A percentile compares a stretch with the other conserved stretches of the same genome.
These are phyloP conservation scores for Antechinus flavipes DNA, from an alignment of 2,113 vertebrate genomes.

Conservation along the genomic window DNA sequence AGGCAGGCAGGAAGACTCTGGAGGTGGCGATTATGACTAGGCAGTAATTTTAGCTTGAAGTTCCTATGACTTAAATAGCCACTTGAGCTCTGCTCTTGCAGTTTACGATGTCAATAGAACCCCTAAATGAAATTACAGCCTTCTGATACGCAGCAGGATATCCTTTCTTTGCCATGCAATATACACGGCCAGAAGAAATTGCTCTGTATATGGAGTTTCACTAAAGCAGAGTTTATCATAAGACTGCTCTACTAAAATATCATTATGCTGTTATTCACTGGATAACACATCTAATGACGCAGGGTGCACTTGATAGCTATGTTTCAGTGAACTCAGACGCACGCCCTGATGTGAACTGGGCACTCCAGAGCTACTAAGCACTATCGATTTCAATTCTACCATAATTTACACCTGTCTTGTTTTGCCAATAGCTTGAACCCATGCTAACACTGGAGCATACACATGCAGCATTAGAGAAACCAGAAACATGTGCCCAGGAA, in stretches of 20 bases:
- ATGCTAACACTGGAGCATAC: slow-evolving; percentile 83
- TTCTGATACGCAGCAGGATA: slow-evolving; percentile 88
- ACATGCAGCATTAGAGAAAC: slow-evolving; percentile 75
- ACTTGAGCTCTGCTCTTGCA: slow-evolving; percentile 87
- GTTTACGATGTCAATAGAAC: slow-evolving; percentile 88
- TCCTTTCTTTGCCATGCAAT: slow-evolving; percentile 88
- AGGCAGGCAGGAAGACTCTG: slow-evolving; percentile 74
- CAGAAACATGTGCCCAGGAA: slow-evolving; percentile 63
- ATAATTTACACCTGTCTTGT: slow-evolving; percentile 89
- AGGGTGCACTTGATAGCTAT: slow-evolving; percentile 84
- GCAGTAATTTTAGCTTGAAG: slow-evolving; percentile 88
- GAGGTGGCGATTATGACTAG: slow-evolving; percentile 83
- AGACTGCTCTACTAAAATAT: slow-evolving; percentile 86
- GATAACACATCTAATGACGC: slow-evolving; percentile 88
- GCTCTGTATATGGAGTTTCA: slow-evolving; percentile 83
- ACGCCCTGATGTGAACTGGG: slow-evolving; percentile 87
- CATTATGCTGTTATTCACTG: slow-evolving; percentile 88
- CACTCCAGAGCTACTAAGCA: slow-evolving; percentile 83
- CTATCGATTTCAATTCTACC: slow-evolving; percentile 85
- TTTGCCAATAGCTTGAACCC: slow-evolving; percentile 88
- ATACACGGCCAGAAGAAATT: slow-evolving; percentile 87
- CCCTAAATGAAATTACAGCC: slow-evolving; percentile 90
- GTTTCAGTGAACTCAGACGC: slow-evolving; percentile 85
- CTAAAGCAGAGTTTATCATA: slow-evolving; percentile 87
- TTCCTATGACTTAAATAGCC: slow-evolving; percentile 89